Evolutionary conservation across 2,797 vertebrate species (phyloP).

Genomic region (Silurus aristotelis): DNA sequence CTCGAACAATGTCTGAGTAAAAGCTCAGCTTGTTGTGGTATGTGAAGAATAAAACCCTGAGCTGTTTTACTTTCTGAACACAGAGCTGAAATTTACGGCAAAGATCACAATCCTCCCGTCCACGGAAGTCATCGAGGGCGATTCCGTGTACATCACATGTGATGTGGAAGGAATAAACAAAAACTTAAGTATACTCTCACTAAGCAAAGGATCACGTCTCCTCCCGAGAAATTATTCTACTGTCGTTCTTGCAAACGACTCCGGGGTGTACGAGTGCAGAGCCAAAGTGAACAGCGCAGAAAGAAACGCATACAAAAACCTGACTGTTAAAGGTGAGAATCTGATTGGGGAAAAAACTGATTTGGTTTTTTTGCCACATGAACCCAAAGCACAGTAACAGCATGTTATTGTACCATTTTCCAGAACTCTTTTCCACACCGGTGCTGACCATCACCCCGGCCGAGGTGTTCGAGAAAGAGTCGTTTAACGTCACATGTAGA

Average conservation of each 20-base stretch:
- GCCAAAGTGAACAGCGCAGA: conserved; percentile 14
- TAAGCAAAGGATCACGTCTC: conserved; percentile 55
- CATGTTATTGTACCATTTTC: not conserved
- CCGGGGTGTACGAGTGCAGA: conserved; percentile 65
- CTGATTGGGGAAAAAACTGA: too few species aligned
- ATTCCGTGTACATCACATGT: conserved; percentile 65
- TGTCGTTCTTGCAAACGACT: conserved; percentile 41
- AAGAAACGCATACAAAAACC: conserved; percentile 32
- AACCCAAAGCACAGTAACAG: not conserved
- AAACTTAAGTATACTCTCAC: not conserved
- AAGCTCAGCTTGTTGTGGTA: not conserved
- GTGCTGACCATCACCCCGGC: conserved; percentile 60
- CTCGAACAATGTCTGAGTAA: too few species aligned
- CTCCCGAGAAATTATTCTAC: conserved; percentile 56
- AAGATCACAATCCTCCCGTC: conserved; percentile 61
- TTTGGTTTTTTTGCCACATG: not conserved
- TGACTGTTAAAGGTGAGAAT: conserved; percentile 71
- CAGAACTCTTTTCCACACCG: conserved; percentile 76
- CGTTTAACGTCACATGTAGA: conserved; percentile 63
- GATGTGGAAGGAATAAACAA: not conserved
- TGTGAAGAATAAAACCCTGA: not conserved
- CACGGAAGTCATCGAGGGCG: conserved; percentile 69
- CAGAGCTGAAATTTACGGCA: conserved; percentile 63
- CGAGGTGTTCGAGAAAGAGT: conserved; percentile 66
- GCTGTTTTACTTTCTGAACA: not conserved